Base-by-base conservation (phyloP, 2,888 invertebrate species). In the Strigamia maritima region DNA sequence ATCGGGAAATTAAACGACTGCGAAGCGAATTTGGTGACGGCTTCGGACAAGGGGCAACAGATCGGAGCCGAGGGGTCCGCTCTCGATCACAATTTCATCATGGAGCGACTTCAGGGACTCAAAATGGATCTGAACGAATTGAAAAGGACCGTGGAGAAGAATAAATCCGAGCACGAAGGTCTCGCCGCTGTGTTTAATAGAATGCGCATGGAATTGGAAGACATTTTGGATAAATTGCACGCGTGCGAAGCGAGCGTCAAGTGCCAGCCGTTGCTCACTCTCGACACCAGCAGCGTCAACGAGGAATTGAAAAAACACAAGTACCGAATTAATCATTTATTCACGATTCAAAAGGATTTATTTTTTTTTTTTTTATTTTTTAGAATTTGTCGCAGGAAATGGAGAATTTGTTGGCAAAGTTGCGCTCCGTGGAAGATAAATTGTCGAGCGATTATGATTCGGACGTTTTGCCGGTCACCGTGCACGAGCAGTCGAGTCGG, bases 31-130 rank as follows among this genome's bases (percentile, higher is more conserved):
- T 86, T 97, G 10, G 93, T 94, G 0, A 91, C 93, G 6, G 95
- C 96, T 0, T 92, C 92, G 16, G 97, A 97, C 84, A 96, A 96
- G 85, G 97, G 96, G 0, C 94, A 94, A 84, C 94, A 95, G 85
- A 96, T 97, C 40, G 94, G 94, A 0, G 92, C 92, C 0, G 96
- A 97, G 87, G 95, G 95, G 65, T 92, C 94, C 2, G 91, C 93
- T 0, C 92, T 93, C 22, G 96, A 96, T 83, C 90, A 93, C 83
- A 95, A 95, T 83, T 91, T 91, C 82, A 92, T 97, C 7, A 94
- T 94, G 1, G 94, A 95, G 84, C 92, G 95, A 83, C 85, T 97
- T 26, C 95, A 95, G 83, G 92, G 92, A 0, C 85, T 97, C 24
- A 95, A 94, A 85, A 94, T 94, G 84, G 93, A 95, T 82, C 87